Evolutionary conservation across 2,797 vertebrate species (phyloP).

Genomic region (Delichon dasypus): DNA sequence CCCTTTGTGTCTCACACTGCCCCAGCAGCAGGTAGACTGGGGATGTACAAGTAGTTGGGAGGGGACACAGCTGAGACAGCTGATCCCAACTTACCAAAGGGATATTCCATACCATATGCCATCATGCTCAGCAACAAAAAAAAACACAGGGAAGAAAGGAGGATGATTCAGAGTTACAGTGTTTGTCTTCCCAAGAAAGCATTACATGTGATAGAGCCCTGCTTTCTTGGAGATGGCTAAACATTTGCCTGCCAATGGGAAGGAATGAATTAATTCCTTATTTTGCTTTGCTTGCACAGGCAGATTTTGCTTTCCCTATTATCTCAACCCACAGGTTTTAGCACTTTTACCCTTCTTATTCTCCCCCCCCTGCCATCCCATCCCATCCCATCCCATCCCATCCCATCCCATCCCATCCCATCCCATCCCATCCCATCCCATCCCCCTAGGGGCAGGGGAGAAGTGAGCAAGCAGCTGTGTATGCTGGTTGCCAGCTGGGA

Average conservation of each 20-base stretch:
- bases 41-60: neutral
- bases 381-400: neutral
- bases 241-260: neutral
- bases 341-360: neutral
- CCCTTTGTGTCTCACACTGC: neutral
- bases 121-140: neutral
- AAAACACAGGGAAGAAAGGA: neutral
- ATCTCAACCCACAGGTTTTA: neutral
- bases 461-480: neutral
- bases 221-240: neutral
- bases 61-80: neutral
- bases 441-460: neutral
- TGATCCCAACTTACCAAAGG: neutral
- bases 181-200: neutral
- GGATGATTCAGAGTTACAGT: neutral
- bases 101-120: neutral
- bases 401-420: no score
- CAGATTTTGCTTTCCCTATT: neutral
- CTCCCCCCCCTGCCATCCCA: neutral
- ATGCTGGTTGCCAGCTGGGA: neutral
- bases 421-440: no score
- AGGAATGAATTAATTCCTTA: neutral
- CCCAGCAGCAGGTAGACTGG: neutral
- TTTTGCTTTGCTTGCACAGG: neutral
- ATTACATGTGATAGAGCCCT: neutral